A percentile compares a stretch with the other conserved stretches of the same genome.
Conservation (phyloP, 2,888 invertebrate species). For the Subacronicta megacephala region DNA sequence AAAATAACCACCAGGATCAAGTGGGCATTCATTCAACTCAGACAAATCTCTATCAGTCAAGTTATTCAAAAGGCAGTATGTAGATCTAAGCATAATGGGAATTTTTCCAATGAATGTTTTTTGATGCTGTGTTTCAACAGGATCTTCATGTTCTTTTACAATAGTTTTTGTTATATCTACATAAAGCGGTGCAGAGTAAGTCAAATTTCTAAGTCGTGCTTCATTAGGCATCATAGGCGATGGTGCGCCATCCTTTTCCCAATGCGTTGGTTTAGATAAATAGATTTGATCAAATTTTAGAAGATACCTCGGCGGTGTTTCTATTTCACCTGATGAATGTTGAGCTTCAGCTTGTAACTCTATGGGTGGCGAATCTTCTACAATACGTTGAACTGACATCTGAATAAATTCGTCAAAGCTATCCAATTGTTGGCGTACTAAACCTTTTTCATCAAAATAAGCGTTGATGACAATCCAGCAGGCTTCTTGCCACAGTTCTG, state of each 20-base stretch:
- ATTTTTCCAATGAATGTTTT: slow-evolving; percentile 96
- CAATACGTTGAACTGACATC: slow-evolving; percentile 99
- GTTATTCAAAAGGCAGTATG: slow-evolving; percentile 98
- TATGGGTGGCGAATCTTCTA: slow-evolving; percentile 99
- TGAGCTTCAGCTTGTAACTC: slow-evolving; percentile 99
- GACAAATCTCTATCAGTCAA: slow-evolving; percentile 99
- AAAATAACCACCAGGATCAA: slow-evolving; percentile 99
- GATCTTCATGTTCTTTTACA: slow-evolving; percentile 96
- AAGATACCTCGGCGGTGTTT: slow-evolving; percentile 96
- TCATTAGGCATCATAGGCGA: slow-evolving; percentile 99
- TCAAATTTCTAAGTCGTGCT: slow-evolving; percentile 98
- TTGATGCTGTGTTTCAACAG: slow-evolving; percentile 94
- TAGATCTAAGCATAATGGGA: slow-evolving; percentile 99
- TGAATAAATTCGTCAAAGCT: slow-evolving; percentile 99
- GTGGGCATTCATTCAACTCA: slow-evolving; percentile 99
- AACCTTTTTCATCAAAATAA: slow-evolving; percentile 99
- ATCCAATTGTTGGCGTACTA: slow-evolving; percentile 99
- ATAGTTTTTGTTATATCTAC: slow-evolving; percentile 99
- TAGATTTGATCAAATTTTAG: slow-evolving; percentile 99
- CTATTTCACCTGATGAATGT: slow-evolving; percentile 97
- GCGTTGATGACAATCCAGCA: slow-evolving; percentile 99
- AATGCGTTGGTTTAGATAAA: slow-evolving; percentile 99
- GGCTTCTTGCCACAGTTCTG: slow-evolving; percentile 99
- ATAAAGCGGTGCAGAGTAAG: slow-evolving; percentile 99
- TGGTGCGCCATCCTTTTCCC: slow-evolving; percentile 99